Evolutionary conservation across 1,140 invertebrate species (phyloP).

Genomic region (Pogonognathellus flavescens): DNA sequence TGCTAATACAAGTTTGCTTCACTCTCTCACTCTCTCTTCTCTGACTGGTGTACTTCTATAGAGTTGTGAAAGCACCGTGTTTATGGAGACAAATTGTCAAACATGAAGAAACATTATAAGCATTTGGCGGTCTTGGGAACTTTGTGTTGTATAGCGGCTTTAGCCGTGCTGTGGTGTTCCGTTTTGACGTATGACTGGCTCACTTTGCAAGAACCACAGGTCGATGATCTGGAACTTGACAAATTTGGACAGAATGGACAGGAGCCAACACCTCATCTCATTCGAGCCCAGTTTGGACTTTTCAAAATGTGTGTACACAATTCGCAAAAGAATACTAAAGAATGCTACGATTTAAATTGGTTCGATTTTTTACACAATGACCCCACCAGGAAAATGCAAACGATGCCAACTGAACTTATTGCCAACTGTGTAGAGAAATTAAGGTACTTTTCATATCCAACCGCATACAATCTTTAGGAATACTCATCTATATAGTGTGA

Average conservation of each 20-base stretch:
- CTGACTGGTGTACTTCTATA: background rate
- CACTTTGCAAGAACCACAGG: conserved; percentile 63
- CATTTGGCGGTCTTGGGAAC: conserved; percentile 66
- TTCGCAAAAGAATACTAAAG: conserved; percentile 43
- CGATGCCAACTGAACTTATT: conserved; percentile 65
- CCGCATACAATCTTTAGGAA: too few relatives aligned
- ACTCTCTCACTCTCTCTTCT: too few relatives aligned
- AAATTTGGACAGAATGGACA: conserved; percentile 65
- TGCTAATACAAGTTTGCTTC: too few relatives aligned
- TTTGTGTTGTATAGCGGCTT: conserved; percentile 60
- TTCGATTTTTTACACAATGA: conserved; percentile 59
- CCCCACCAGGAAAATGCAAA: conserved; percentile 51
- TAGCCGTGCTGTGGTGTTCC: conserved; percentile 61
- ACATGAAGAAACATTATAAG: conserved; percentile 66
- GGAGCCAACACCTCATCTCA: conserved; percentile 65
- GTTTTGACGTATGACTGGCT: conserved; percentile 66
- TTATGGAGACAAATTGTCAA: conserved; percentile 38
- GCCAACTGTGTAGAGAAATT: conserved; percentile 66
- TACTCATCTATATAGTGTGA: too few relatives aligned
- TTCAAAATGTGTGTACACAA: conserved; percentile 67
- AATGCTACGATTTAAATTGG: conserved; percentile 65
- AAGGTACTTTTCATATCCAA: conserved; percentile 51
- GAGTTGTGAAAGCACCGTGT: background rate
- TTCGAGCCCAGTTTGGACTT: conserved; percentile 65
- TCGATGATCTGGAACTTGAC: conserved; percentile 65